A percentile compares a stretch with the other conserved stretches of the same genome.
Conservation (phyloP, 2,113 vertebrate species). For the Stigmatopora nigra region DNA sequence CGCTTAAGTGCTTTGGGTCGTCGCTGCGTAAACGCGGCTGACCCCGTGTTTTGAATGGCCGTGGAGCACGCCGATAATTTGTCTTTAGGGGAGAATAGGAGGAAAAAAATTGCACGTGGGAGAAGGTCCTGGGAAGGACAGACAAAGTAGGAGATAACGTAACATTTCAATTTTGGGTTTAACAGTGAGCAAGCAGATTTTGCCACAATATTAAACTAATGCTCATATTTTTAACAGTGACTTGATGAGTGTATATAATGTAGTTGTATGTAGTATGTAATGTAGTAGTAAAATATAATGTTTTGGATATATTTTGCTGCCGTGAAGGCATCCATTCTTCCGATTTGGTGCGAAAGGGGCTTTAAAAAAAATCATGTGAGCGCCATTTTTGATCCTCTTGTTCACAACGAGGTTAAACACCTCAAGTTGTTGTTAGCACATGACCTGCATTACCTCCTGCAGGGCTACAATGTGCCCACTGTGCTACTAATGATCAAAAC, state of each 20-base stretch:
- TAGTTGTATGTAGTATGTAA: neutral
- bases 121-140: neutral
- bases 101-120: neutral
- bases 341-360: neutral
- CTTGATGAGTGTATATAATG: neutral
- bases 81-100: neutral
- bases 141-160: neutral
- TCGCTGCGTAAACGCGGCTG: neutral
- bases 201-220: neutral
- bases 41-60: neutral
- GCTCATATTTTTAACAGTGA: neutral
- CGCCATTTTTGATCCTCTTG: neutral
- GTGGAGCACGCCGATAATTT: neutral
- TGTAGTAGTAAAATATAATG: neutral
- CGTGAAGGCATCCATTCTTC: neutral
- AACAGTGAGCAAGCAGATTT: neutral
- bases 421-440: neutral
- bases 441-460: slow-evolving; percentile 5
- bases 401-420: neutral
- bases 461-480: neutral
- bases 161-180: neutral
- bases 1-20: neutral
- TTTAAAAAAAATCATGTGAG: slow-evolving; percentile 2
- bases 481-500: neutral
- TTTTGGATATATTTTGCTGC: neutral